Evolutionary conservation across 2,113 vertebrate species (phyloP).

Genomic region (Gnathonemus echidnorhynchus): DNA sequence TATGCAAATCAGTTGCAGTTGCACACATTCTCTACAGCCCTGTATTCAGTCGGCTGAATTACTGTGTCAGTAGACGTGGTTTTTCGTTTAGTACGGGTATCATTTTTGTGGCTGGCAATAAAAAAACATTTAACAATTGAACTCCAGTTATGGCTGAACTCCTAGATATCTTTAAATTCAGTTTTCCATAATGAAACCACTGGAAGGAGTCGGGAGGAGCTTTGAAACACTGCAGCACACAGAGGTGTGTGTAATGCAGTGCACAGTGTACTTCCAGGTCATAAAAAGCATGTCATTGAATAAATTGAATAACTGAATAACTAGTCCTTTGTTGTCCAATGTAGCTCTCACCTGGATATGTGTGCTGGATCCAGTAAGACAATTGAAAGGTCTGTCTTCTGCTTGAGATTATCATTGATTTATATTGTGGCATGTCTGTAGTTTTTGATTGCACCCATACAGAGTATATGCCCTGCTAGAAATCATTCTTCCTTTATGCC

Average conservation of each 20-base stretch:
- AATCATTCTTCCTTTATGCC: not conserved
- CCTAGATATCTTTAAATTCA: not conserved
- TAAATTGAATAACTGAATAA: not conserved
- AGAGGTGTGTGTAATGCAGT: not conserved
- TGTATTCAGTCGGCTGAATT: not conserved
- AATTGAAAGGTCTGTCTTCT: conserved; percentile 9
- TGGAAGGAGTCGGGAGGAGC: not conserved
- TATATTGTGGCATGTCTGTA: not conserved
- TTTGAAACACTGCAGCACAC: not conserved
- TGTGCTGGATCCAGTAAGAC: conserved; percentile 15
- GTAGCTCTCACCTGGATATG: conserved; percentile 14
- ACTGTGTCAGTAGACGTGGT: not conserved
- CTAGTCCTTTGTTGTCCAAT: conserved; percentile 17
- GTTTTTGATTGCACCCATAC: not conserved
- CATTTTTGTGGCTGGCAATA: not conserved
- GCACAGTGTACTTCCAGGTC: not conserved
- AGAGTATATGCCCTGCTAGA: not conserved
- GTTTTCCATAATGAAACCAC: not conserved
- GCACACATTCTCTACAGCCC: not conserved
- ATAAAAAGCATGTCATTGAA: not conserved
- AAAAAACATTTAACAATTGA: not conserved
- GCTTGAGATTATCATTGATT: not conserved
- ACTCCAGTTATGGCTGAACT: not conserved
- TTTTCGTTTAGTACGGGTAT: not conserved
- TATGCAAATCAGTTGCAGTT: not conserved